Conservation (phyloP, 2,797 vertebrate genomes). For the Eupleurogrammus muticus region DNA sequence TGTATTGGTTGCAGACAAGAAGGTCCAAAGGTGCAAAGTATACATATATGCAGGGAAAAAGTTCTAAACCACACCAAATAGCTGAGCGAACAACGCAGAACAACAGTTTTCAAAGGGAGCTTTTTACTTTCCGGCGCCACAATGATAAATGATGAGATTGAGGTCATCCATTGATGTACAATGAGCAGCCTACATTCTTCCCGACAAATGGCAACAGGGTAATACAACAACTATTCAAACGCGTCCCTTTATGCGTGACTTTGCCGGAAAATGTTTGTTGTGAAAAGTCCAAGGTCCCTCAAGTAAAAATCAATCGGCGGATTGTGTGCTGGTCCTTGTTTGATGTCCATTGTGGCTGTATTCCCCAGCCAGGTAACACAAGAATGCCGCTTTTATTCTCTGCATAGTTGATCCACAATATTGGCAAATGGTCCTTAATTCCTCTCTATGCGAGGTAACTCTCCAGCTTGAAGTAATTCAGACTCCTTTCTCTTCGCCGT, state of each 20-base stretch:
- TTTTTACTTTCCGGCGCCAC: conserved; percentile 64
- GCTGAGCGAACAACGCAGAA: conserved; percentile 68
- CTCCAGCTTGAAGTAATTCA: conserved; percentile 86
- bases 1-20: conserved; percentile 33
- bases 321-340: conserved; percentile 85
- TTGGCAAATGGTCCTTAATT: conserved; percentile 90
- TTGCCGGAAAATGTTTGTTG: conserved; percentile 81
- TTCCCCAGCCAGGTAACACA: conserved; percentile 87
- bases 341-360: conserved; percentile 86
- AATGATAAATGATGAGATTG: conserved; percentile 79
- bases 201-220: conserved; percentile 80
- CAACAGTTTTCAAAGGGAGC: conserved; percentile 63
- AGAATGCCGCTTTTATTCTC: conserved; percentile 85
- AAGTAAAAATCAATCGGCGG: conserved; percentile 86
- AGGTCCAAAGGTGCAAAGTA: conserved; percentile 41
- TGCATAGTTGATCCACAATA: conserved; percentile 87
- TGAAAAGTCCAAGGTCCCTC: conserved; percentile 86
- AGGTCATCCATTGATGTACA: conserved; percentile 79
- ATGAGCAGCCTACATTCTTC: conserved; percentile 81
- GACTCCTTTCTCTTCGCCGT: conserved; percentile 80
- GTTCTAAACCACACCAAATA: conserved; percentile 55
- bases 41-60: conserved; percentile 59
- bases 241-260: conserved; percentile 80
- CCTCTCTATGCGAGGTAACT: conserved; percentile 85
- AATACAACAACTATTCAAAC: conserved; percentile 82